Evolutionary conservation across 2,888 invertebrate species (phyloP), one percentile per base, ranked within the genome.

Genomic region (Aplocera efformata): DNA sequence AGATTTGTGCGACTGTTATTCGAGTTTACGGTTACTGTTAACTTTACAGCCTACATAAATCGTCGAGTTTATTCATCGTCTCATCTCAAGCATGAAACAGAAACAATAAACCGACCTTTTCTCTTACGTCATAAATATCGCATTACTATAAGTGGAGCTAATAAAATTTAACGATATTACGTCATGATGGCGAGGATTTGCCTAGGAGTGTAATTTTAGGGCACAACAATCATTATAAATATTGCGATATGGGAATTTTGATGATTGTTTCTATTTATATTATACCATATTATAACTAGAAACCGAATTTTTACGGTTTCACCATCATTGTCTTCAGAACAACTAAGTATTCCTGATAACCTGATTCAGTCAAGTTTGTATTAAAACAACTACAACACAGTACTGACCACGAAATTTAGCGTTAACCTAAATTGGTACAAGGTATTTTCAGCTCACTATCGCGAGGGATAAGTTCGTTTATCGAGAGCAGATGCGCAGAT

Each of bases 61-160:
- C 71, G 68, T 57, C 54, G 61, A 68, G 68, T 73, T 78, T 79
- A 82, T 79, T 79, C 79, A 72, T 72, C 63, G 73, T 64, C 67
- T 59, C 62, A 64, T 60, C 49, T 67, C 71, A 64, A 76, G 63
- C 75, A 78, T 77, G 77, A 71, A 79, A 79, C 80, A 80, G 77
- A 71, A 79, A 79, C 80, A 80, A 79, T 80, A 83, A 79, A 81
- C 66, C 71, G 61, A 64, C 65, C 60, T 68, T 71, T 77, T 66
- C 73, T 72, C 62, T 58, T 69, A 62, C 62, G 65, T 74, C 74
- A 75, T 83, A 83, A 83, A 83, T 82, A 82, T 78, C 72, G 58
- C 66, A 75, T 79, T 79, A 76, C 76, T 80, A 73, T 79, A 80
- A 83, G 80, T 78, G 73, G 66, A 50, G 57, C 61, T 69, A 73